Evolutionary conservation across 2,888 invertebrate genomes (phyloP).

Genomic region (Taphrorychus bicolor): DNA sequence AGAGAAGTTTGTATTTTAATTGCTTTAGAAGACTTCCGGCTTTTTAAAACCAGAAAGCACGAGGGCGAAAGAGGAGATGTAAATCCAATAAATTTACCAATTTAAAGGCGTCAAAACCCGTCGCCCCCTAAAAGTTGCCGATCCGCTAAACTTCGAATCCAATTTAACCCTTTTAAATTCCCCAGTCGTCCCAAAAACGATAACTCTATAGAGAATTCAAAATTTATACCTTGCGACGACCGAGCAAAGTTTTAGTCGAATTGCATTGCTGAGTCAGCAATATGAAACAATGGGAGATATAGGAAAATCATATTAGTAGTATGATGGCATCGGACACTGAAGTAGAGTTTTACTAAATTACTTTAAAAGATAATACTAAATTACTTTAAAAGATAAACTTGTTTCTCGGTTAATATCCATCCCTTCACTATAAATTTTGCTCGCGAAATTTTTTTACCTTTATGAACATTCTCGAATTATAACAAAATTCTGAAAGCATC

Average conservation of each 20-base stretch:
- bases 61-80: neutral
- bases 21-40: too few species aligned
- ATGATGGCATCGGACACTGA: too few species aligned
- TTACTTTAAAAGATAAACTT: too few species aligned
- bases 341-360: too few species aligned
- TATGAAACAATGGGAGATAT: neutral
- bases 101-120: slow-evolving; percentile 4
- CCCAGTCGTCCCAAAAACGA: neutral
- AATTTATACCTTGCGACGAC: neutral
- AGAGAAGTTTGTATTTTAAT: neutral
- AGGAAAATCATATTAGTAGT: neutral
- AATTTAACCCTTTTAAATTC: slow-evolving; percentile 11
- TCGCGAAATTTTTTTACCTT: too few species aligned
- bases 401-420: too few species aligned
- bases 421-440: too few species aligned
- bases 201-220: neutral
- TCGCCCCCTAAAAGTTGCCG: slow-evolving; percentile 4
- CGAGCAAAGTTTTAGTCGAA: neutral
- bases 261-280: neutral
- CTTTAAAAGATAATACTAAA: too few species aligned
- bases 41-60: neutral
- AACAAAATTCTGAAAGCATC: too few species aligned
- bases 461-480: too few species aligned
- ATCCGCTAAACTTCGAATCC: slow-evolving; percentile 7
- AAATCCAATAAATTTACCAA: neutral